Evolutionary conservation across 1,140 invertebrate genomes (phyloP).

Genomic region (Heliconius eleuchia): DNA sequence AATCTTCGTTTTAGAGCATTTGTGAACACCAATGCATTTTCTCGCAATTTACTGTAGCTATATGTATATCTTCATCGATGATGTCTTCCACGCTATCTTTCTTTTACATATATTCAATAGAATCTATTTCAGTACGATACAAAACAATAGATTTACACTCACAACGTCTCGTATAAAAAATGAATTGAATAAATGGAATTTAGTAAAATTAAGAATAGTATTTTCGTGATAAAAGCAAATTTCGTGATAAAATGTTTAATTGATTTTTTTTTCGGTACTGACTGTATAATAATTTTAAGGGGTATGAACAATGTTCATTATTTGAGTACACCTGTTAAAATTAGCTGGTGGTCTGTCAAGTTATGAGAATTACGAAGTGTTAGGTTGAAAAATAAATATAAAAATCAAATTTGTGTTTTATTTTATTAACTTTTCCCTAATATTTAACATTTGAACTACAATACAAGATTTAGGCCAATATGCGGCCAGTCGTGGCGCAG

Average conservation of each 20-base stretch:
- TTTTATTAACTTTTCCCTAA: slow-evolving; percentile 31
- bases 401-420: slow-evolving; percentile 66
- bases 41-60: slow-evolving; percentile 18
- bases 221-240: slow-evolving; percentile 78
- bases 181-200: slow-evolving; percentile 77
- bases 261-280: slow-evolving; percentile 77
- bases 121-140: slow-evolving; percentile 23
- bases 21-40: slow-evolving; percentile 24
- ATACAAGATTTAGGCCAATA: no score
- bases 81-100: slow-evolving; percentile 33
- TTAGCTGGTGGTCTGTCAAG: slow-evolving; percentile 73
- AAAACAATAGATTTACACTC: slow-evolving; percentile 23
- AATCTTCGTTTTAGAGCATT: slow-evolving; percentile 6
- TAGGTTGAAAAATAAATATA: slow-evolving; percentile 80
- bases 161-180: slow-evolving; percentile 33
- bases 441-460: neutral
- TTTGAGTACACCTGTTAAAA: slow-evolving; percentile 71
- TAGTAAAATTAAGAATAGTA: slow-evolving; percentile 75
- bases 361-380: slow-evolving; percentile 76
- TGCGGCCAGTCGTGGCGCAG: no score
- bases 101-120: slow-evolving; percentile 4
- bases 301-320: slow-evolving; percentile 79
- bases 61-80: neutral
- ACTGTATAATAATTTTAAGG: slow-evolving; percentile 74
- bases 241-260: slow-evolving; percentile 70